Evolutionary conservation across 2,113 vertebrate genomes (phyloP), one percentile per base, ranked within the genome.

Genomic region (Rhodinocichla rosea): DNA sequence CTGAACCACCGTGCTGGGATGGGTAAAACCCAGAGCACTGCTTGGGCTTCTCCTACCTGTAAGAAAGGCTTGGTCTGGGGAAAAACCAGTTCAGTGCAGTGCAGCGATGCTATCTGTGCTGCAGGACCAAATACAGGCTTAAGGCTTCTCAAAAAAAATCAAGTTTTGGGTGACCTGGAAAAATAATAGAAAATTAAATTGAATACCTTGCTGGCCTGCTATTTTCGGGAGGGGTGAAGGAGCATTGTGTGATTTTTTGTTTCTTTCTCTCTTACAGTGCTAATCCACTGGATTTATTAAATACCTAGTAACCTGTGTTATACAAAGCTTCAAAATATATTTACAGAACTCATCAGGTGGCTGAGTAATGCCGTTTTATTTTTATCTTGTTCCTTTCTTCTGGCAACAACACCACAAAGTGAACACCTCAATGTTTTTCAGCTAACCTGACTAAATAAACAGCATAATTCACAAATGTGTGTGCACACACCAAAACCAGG

Each of bases 241-340:
- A 53, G 39, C 14, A 24, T 55, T 69, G 24, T 52, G 22, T 49
- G 50, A 2, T 10, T 28, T 69, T 63, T 78, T 52, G 42, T 40
- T 37, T 56, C n/a, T 37, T 13, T 10, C n/a, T 78, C 85, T 57
- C 59, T 86, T 67, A 11, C 60, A 21, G 15, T 83, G n/a, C 37
- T 90, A 90, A 87, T 86, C 79, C 93, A 89, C 32, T 94, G 67
- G 75, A 87, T 97, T 89, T 79, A 94, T 95, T 92, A 91, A 92
- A 87, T 95, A 69, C 71, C 45, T 78, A 76, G 81, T 83, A 94
- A 92, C 90, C 65, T 53, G 40, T 39, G 23, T 89, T 93, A 44
- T 10, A 44, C 63, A 84, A 79, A 78, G 83, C 83, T 96, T 85
- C 56, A 87, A 62, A 92, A 86, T 33, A 55, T 32, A 91, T 86